Base-by-base conservation (phyloP, 2,797 vertebrate genomes). In the Cossypha caffra region DNA sequence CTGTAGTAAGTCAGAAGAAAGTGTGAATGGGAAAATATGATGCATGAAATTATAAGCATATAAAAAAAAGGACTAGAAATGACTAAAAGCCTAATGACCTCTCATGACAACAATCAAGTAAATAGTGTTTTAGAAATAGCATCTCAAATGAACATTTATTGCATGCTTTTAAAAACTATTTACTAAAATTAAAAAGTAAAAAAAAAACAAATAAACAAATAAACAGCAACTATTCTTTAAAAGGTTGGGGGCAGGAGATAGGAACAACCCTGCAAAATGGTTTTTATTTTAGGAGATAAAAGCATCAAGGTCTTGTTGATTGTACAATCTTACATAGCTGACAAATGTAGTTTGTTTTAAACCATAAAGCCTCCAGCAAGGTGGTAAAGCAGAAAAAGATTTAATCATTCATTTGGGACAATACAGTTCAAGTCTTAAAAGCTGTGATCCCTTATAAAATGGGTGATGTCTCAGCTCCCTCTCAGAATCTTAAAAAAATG, bases 281-380 rank as follows among this genome's bases (percentile, higher is more conserved):
- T 52, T n/a, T 62, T 93, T 62, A 62, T 81, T 90, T 91, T 63
- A 64, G 24, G 11, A 69, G 18, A 78, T 40, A 86, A 80, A 77
- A 71, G 7, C n/a, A 83, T 33, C 64, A 77, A 38, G 48, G 9
- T 10, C 37, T 85, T 78, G n/a, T 21, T 87, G 89, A 71, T 19
- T 79, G 24, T 33, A 50, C 61, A 81, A 14, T 79, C 28, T 89
- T 93, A 63, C 19, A 63, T 69, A 92, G 66, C 14, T 88, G 64
- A 95, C 19, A 93, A 95, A 91, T 29, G 20, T 15, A 80, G 19
- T 43, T 77, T 62, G 75, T 74, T 68, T 81, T 48, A 93, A 96
- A 66, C 6, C 9, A 63, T 75, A 86, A 54, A 81, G 47, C 13
- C 55, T 83, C 68, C 42, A 90, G 62, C 51, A 94, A 88, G 21